phyloP scores from a whole-genome alignment of 2,113 vertebrate genomes.

The Mus musculus region GRCm39 chr1:184019501-184020000 shows the following conservation, averaged over 20 bases:
- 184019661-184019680: background rate
- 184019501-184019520: background rate
- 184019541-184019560: fast-evolving
- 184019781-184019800: background rate
- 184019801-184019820: background rate
- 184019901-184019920: background rate
- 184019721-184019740: background rate
- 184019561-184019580: background rate
- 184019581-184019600: background rate
- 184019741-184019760: background rate
- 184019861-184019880: background rate
- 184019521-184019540: background rate
- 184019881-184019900: background rate
- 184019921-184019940: background rate
- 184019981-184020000: background rate
- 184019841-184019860: background rate
- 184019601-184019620: too few species aligned
- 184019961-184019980: background rate
- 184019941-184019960: background rate
- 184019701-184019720: too few species aligned
- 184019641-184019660: background rate
- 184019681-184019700: too few species aligned
- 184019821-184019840: background rate
- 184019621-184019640: too few species aligned
- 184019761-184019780: background rate